phyloP scores from a whole-genome alignment of 2,888 invertebrate genomes.

The Tetragnatha montana region DNA sequence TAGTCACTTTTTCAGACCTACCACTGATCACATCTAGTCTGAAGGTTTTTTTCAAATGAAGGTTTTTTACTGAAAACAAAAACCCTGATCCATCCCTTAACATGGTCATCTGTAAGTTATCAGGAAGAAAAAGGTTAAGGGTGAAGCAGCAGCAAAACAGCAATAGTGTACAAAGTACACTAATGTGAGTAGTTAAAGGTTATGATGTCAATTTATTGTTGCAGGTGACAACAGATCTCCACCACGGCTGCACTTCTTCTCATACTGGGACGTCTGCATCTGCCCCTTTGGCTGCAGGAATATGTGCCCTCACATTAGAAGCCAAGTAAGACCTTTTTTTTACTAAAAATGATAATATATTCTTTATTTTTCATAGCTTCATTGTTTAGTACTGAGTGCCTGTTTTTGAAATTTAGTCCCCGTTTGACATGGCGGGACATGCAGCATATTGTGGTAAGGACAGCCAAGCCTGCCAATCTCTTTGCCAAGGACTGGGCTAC shows the following conservation, averaged over 20 bases:
- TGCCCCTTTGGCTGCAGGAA: constrained; percentile 80
- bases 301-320: constrained; percentile 78
- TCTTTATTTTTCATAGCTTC: background rate
- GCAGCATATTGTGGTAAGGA: constrained; percentile 98
- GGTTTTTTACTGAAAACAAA: no score
- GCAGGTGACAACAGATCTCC: constrained; percentile 77
- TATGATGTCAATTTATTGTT: constrained; percentile 30
- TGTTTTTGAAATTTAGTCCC: constrained; percentile 46
- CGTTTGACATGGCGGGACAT: constrained; percentile 97
- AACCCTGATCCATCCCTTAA: no score
- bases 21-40: no score
- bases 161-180: background rate
- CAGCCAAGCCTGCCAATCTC: constrained; percentile 91
- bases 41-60: no score
- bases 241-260: constrained; percentile 77
- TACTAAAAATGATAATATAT: background rate
- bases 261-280: constrained; percentile 79
- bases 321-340: constrained; percentile 76
- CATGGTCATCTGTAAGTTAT: no score
- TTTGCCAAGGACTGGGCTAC: constrained; percentile 86
- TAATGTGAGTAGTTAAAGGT: background rate
- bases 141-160: no score
- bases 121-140: no score
- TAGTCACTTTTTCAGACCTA: no score
- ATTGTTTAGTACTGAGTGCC: no score